phyloP scores from a whole-genome alignment of 2,888 invertebrate genomes.

The Ormyrus pomaceus region DNA sequence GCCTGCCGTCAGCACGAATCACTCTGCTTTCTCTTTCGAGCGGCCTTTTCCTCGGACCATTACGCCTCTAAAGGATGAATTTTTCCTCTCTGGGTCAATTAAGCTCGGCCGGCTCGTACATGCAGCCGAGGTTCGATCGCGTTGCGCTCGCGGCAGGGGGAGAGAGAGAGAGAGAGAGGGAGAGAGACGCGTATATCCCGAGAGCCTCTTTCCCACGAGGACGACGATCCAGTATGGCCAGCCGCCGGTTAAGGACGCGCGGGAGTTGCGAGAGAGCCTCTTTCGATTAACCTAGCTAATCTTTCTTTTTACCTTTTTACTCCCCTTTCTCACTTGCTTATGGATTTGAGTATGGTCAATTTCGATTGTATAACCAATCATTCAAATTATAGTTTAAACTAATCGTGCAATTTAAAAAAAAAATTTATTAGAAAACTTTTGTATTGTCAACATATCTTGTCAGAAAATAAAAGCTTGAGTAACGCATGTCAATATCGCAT shows the following conservation, averaged over 20 bases:
- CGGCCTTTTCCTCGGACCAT: no score
- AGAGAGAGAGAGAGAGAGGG: no score
- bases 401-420: no score
- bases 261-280: neutral
- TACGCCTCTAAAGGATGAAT: no score
- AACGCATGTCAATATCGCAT: constrained; percentile 15
- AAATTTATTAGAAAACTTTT: no score
- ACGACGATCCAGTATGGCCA: constrained; percentile 55
- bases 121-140: constrained; percentile 25
- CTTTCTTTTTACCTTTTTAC: neutral
- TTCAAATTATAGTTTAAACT: no score
- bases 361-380: no score
- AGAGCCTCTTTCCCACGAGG: constrained; percentile 64
- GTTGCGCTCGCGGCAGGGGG: neutral
- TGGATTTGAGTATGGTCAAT: no score
- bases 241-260: neutral
- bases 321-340: no score
- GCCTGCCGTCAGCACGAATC: neutral
- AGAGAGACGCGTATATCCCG: constrained; percentile 48
- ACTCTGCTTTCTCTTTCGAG: neutral
- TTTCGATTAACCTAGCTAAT: constrained; percentile 2
- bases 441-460: no score
- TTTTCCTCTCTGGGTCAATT: constrained; percentile 21
- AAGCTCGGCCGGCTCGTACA: neutral
- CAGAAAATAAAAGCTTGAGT: no score